Evolutionary conservation across 2,113 vertebrate species (phyloP), one percentile per base, ranked within the genome.

Genomic region (Pteronura brasiliensis): DNA sequence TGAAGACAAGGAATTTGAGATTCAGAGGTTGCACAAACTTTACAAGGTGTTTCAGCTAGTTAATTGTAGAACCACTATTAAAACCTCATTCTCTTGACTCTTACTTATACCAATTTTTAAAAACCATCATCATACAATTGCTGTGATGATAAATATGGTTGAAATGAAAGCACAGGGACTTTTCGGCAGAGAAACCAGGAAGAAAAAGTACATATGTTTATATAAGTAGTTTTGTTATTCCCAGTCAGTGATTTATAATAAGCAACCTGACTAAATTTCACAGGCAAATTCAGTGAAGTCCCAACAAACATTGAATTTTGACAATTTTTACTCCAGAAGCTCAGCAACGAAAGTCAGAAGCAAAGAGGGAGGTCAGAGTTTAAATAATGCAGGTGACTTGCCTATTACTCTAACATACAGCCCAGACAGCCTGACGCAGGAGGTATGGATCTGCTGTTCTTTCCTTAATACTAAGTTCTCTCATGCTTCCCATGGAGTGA

Each of bases 211-310:
- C 21, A 29, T 34, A 2, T 9, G 4, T 52, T n/a, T 34, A 1
- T 44, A 7, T 52, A 69, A 7, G 20, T 17, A 80, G 49, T 52
- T 44, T 91, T 57, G 18, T 39, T 69, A 83, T 67, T 96, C 88
- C 74, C 57, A 98, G 52, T 59, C 57, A 98, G 52, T 59, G 92
- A 92, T 90, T 97, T 93, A 89, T 17, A 17, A 96, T 80, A 93
- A 97, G 90, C 77, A 91, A 57, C 23, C 67, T 59, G 83, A 36
- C 84, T 92, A 49, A 97, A 96, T 92, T 96, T 94, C 72, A 71
- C 39, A 92, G 44, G 23, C 44, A 95, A 55, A 6, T 80, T 86
- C 77, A 71, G 10, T 42, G 39, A 93, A 55, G 23, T 88, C 34
- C 6, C 42, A 25, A 21, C 4, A 89, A 7, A 82, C 25, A 86